phyloP scores from a whole-genome alignment of 37 sponge, comb jelly and placozoan genomes.

The Diacarnus erythraeanus region DNA sequence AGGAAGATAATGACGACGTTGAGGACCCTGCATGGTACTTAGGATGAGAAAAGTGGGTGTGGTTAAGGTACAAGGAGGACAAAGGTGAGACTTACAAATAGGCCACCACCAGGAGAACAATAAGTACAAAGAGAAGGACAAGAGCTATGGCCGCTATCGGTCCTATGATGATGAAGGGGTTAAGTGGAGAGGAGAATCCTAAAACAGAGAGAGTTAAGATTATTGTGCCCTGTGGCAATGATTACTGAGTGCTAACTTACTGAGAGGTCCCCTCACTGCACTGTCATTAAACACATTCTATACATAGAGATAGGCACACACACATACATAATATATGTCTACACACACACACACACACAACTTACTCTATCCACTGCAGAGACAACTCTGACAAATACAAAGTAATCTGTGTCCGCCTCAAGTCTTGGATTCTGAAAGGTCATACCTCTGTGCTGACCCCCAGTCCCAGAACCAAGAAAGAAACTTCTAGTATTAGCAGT shows the following conservation, averaged over 20 bases:
- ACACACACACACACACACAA: slow-evolving; percentile 15
- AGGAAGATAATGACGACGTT: not conserved
- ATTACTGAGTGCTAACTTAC: too few relatives aligned
- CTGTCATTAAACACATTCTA: too few relatives aligned
- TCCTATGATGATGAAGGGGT: slow-evolving; percentile 2
- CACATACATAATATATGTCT: too few relatives aligned
- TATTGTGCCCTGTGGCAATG: too few relatives aligned
- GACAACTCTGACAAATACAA: slow-evolving; percentile 31
- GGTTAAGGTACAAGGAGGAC: not conserved
- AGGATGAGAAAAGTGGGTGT: not conserved
- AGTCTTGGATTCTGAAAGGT: not conserved
- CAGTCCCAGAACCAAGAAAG: too few relatives aligned
- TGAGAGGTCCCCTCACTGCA: too few relatives aligned
- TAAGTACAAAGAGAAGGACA: slow-evolving; percentile 19
- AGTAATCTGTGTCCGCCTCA: slow-evolving; percentile 4
- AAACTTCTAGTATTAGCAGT: too few relatives aligned
- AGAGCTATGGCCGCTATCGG: slow-evolving; percentile 26
- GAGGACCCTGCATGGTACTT: not conserved
- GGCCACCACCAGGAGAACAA: slow-evolving; percentile 25
- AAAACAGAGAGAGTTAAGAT: not conserved
- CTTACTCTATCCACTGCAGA: slow-evolving; percentile 10
- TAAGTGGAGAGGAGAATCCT: slow-evolving; percentile 3
- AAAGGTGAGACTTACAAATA: slow-evolving; percentile 13
- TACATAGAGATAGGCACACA: too few relatives aligned
- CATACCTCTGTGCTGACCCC: too few relatives aligned